A percentile compares a stretch with the other conserved stretches of the same genome.
phyloP scores from a whole-genome alignment of 2,888 invertebrate species.

The Seira musarum region DNA sequence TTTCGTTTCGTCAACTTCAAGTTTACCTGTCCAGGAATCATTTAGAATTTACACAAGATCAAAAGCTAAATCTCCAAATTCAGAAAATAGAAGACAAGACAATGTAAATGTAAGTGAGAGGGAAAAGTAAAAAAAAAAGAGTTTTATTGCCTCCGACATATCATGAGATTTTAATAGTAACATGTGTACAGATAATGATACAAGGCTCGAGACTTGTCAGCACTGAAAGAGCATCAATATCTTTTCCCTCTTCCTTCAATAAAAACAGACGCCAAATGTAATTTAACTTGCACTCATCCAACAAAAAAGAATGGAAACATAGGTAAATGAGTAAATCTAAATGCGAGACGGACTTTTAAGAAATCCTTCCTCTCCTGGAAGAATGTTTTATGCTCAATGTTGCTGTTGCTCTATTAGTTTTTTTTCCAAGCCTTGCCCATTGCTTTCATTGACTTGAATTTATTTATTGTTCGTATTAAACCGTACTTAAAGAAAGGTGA shows the following conservation, averaged over 20 bases:
- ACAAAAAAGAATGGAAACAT: background rate
- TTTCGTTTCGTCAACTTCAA: too few relatives aligned
- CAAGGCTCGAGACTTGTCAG: slow-evolving; percentile 50
- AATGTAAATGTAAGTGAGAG: background rate
- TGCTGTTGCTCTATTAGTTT: slow-evolving; percentile 42
- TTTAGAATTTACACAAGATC: background rate
- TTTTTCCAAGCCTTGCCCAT: slow-evolving; percentile 35
- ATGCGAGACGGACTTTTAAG: background rate
- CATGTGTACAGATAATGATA: slow-evolving; percentile 57
- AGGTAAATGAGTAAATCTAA: background rate
- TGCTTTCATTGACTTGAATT: slow-evolving; percentile 34
- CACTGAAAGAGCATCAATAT: slow-evolving; percentile 5
- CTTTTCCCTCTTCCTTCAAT: slow-evolving; percentile 31
- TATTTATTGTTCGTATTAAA: background rate
- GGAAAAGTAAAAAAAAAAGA: background rate
- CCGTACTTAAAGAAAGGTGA: background rate
- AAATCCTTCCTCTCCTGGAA: background rate
- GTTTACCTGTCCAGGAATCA: background rate
- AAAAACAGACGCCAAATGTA: slow-evolving; percentile 47
- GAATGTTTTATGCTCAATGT: slow-evolving; percentile 46
- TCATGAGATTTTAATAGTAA: slow-evolving; percentile 56
- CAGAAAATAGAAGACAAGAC: background rate
- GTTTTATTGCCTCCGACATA: slow-evolving; percentile 43
- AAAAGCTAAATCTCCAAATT: too few relatives aligned
- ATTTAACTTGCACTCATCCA: slow-evolving; percentile 16